Evolutionary conservation across 2,113 vertebrate genomes (phyloP), one percentile per base, ranked within the genome.

Genomic region (Microtus oregoni): DNA sequence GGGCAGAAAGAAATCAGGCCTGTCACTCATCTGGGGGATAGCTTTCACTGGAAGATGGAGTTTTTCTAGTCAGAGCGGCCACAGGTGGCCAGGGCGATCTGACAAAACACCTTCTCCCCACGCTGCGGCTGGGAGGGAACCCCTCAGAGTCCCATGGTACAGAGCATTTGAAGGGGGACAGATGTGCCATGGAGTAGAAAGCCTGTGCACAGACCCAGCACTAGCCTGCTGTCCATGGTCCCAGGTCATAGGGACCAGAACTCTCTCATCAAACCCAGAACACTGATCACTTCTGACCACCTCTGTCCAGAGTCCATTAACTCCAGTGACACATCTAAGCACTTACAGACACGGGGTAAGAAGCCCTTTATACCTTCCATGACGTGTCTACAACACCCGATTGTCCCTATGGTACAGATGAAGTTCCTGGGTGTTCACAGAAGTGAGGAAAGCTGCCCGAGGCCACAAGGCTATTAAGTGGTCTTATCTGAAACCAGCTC

Each of bases 1-100:
- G 17, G 73, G 73, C 52, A 92, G 92, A 63, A 90, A 82, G 94
- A 94, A 96, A 90, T 85, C 82, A 88, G 78, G 67, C 6, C 93
- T 87, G 94, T 52, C 87, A 47, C 50, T 72, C 2, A 4, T 92
- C 0, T 94, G 96, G 55, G 95, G 95, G 95, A 92, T 92, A 92
- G 94, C 86, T 90, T 70, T 87, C 50, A 77, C 24, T 30, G 44
- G n/a, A 72, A 94, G 88, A 94, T 41, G 86, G 90, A 89, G 78
- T 94, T 96, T 95, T 91, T 93, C n/a, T 4, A 38, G 68, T 87
- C 13, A 81, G 44, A 85, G 44, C 38, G 28, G 72, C 78, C 12
- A 4, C 9, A 38, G 72, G 50, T 17, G 9, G 76, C 91, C 68
- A 63, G 78, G 67, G 81, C 76, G 83, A 55, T 77, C 22, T 68